A percentile compares a stretch with the other conserved stretches of the same genome.
Evolutionary conservation across 2,797 vertebrate species (phyloP).

Genomic region (Synaphobranchus kaupii): DNA sequence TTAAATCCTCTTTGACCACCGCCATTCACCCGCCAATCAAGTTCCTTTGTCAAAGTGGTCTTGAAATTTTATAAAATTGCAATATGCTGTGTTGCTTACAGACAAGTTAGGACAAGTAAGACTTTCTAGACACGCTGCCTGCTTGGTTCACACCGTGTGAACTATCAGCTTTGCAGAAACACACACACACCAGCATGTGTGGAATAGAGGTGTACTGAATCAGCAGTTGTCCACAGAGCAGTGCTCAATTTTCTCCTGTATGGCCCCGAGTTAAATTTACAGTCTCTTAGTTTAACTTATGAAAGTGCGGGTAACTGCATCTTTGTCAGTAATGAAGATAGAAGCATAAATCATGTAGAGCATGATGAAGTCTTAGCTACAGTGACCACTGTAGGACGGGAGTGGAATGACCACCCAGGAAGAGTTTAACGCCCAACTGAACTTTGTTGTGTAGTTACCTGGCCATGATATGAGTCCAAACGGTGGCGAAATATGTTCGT

Average conservation of each 20-base stretch:
- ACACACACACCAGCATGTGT: too few relatives aligned
- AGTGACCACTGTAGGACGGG: slow-evolving; percentile 17
- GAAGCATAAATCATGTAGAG: slow-evolving; percentile 39
- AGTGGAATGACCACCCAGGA: background rate
- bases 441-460: too few relatives aligned
- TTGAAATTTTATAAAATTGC: background rate
- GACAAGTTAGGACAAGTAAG: background rate
- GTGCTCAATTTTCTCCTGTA: slow-evolving; percentile 60
- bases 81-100: background rate
- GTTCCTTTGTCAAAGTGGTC: background rate
- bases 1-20: background rate
- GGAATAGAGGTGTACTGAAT: slow-evolving; percentile 45
- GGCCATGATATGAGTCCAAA: too few relatives aligned
- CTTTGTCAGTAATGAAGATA: slow-evolving; percentile 48
- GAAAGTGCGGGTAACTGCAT: slow-evolving; percentile 41
- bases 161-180: background rate
- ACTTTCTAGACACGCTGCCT: background rate
- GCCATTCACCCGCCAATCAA: background rate
- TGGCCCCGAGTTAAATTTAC: background rate
- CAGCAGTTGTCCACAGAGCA: slow-evolving; percentile 66
- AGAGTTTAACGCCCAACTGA: too few relatives aligned
- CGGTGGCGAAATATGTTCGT: too few relatives aligned
- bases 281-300: slow-evolving; percentile 25
- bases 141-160: background rate
- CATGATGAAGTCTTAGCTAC: background rate